Evolutionary conservation across 2,113 vertebrate species (phyloP), one percentile per base, ranked within the genome.

Genomic region (Garra rufa): DNA sequence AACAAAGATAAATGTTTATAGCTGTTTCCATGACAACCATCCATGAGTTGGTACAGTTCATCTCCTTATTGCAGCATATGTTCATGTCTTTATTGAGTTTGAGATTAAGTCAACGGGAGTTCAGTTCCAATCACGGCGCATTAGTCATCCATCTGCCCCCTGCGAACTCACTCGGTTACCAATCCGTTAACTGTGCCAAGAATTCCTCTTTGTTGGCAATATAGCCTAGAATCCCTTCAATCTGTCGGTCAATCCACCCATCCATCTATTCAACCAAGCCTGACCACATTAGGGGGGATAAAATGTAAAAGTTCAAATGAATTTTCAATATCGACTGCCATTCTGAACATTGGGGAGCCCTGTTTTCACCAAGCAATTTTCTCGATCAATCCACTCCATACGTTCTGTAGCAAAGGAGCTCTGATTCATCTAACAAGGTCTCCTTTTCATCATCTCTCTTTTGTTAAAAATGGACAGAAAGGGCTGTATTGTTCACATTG

Each of bases 71-170:
- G 28, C 63, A 14, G 38, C 21, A 46, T 13, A 17, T 28, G 28
- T 67, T 28, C 26, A 28, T 28, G 21, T 46, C n/a, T 48, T 11
- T 26, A 21, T 57, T 70, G 34, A 69, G n/a, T 28, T 30, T 41
- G n/a, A 70, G 46, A 28, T n/a, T 67, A 30, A 43, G 9, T 65
- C 65, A 38, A 46, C 5, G 21, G 9, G 24, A n/a, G 52, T 34
- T 34, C 21, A 67, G 9, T 84, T 84, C 34, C 65, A 30, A 43
- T 85, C 52, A 74, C 24, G 48, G 50, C 5, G 4, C 52, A 65
- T 85, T 81, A 52, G 77, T 61, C 46, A 34, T 44, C 76, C 76
- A 85, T 85, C 83, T 74, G 76, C 10, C 43, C 83, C 28, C 13
- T 74, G 26, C 69, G 10, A 41, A 63, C 67, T 71, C 67, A 41